Evolutionary conservation across 2,888 invertebrate species (phyloP).

Genomic region (Parnassius glacialis): DNA sequence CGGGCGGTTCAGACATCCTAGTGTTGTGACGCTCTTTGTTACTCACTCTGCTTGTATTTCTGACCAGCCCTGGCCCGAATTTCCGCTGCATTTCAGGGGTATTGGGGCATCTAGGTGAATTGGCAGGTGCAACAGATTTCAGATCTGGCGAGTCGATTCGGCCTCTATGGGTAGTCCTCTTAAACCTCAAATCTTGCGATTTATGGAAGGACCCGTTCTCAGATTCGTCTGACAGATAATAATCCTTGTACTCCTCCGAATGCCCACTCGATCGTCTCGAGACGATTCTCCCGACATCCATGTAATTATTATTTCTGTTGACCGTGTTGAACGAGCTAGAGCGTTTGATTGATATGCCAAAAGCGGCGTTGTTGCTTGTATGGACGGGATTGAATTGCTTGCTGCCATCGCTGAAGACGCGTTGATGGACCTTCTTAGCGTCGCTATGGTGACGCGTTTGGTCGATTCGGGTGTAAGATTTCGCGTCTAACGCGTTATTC

Average conservation of each 20-base stretch:
- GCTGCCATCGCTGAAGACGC: conserved; percentile 52
- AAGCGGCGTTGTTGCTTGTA: conserved; percentile 46
- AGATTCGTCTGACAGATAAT: conserved; percentile 66
- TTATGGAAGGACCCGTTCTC: conserved; percentile 66
- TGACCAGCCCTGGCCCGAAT: conserved; percentile 74
- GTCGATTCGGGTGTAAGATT: conserved; percentile 61
- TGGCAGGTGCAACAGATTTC: conserved; percentile 68
- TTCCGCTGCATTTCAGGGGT: conserved; percentile 83
- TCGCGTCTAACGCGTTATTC: conserved; percentile 66
- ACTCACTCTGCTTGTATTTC: conserved; percentile 64
- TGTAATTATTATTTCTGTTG: conserved; percentile 67
- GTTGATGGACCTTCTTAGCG: conserved; percentile 51
- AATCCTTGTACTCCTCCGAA: conserved; percentile 56
- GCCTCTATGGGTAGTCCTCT: conserved; percentile 86
- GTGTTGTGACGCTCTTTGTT: conserved; percentile 74
- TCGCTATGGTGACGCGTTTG: conserved; percentile 69
- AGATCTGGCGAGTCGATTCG: conserved; percentile 82
- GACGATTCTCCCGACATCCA: conserved; percentile 49
- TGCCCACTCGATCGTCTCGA: conserved; percentile 61
- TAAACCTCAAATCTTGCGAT: conserved; percentile 78
- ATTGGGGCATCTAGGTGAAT: conserved; percentile 80
- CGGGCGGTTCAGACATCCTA: conserved; percentile 80
- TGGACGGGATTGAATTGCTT: conserved; percentile 45
- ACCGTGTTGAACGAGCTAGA: conserved; percentile 85
- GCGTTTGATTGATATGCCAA: conserved; percentile 79